Evolutionary conservation across 2,888 invertebrate genomes (phyloP).

Genomic region (Scaptomyza reducta): DNA sequence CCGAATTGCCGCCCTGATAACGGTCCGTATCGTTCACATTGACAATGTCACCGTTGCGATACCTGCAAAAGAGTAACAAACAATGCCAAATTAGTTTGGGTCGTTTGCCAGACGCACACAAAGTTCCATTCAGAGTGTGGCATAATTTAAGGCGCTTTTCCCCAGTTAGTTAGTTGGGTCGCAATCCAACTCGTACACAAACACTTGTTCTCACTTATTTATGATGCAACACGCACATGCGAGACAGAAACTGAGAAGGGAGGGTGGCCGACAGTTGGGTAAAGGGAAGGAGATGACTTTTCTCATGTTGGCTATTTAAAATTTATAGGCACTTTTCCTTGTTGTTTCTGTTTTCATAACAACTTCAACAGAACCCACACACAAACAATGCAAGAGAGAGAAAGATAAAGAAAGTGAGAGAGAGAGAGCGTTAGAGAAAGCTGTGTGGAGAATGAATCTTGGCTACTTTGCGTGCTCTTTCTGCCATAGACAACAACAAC

Average conservation of each 20-base stretch:
- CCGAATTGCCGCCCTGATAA: conserved; percentile 90
- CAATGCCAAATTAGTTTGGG: conserved; percentile 18
- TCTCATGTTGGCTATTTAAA: conserved; percentile 62
- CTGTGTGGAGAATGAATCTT: conserved; percentile 36
- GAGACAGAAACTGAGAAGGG: neutral
- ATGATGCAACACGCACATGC: conserved; percentile 39
- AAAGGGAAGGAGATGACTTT: neutral
- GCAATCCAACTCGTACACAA: conserved; percentile 11
- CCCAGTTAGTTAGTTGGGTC: conserved; percentile 24
- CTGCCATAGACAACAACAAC: conserved; percentile 33
- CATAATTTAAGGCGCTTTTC: conserved; percentile 54
- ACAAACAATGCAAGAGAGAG: neutral
- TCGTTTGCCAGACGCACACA: conserved; percentile 14
- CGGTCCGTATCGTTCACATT: conserved; percentile 86
- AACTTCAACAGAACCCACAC: conserved; percentile 35
- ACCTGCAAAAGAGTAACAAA: conserved; percentile 85
- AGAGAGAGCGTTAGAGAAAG: neutral
- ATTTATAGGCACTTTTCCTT: conserved; percentile 70
- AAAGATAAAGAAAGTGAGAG: neutral
- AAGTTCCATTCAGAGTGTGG: conserved; percentile 21
- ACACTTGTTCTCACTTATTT: conserved; percentile 28
- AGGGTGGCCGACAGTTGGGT: neutral
- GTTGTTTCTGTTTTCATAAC: conserved; percentile 60
- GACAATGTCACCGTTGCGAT: conserved; percentile 87
- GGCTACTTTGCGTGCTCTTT: conserved; percentile 34